Evolutionary conservation across 1,140 invertebrate genomes (phyloP).

Genomic region (Elysia chlorotica): DNA sequence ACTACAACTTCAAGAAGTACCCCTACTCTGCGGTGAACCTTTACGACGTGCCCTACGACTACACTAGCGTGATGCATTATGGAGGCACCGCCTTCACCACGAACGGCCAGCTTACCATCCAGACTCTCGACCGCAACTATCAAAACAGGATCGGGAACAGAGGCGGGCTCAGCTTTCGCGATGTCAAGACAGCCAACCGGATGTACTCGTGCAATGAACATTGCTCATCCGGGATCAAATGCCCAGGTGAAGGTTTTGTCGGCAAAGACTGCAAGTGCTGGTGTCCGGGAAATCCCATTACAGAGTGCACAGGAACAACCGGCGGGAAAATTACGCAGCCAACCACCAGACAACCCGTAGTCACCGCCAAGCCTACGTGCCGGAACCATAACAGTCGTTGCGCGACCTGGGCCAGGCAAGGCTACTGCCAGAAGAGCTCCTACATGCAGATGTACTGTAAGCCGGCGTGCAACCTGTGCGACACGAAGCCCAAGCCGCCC

Average conservation of each 20-base stretch:
- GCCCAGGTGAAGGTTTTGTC: conserved; percentile 33
- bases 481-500: not conserved
- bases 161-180: conserved; percentile 38
- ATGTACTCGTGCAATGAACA: conserved; percentile 39
- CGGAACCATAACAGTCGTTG: not conserved
- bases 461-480: not conserved
- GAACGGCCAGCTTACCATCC: conserved; percentile 34
- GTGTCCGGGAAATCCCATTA: conserved; percentile 30
- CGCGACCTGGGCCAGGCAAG: not conserved
- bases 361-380: not conserved
- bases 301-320: not conserved
- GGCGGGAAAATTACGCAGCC: not conserved
- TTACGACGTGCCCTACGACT: conserved; percentile 89
- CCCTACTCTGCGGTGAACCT: conserved; percentile 93
- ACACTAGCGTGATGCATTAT: conserved; percentile 92
- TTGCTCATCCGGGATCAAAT: not conserved
- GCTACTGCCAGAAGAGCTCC: not conserved
- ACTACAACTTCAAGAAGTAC: conserved; percentile 97
- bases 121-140: conserved; percentile 26
- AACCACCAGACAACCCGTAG: no score
- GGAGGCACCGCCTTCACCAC: conserved; percentile 55
- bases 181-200: conserved; percentile 40
- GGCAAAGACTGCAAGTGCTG: conserved; percentile 37
- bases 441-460: not conserved
- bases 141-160: conserved; percentile 41